A percentile compares a stretch with the other conserved stretches of the same genome.
These are phyloP conservation scores for Phoxinus dragarum DNA, from an alignment of 2,797 vertebrate species.

Conservation along the genomic window DNA sequence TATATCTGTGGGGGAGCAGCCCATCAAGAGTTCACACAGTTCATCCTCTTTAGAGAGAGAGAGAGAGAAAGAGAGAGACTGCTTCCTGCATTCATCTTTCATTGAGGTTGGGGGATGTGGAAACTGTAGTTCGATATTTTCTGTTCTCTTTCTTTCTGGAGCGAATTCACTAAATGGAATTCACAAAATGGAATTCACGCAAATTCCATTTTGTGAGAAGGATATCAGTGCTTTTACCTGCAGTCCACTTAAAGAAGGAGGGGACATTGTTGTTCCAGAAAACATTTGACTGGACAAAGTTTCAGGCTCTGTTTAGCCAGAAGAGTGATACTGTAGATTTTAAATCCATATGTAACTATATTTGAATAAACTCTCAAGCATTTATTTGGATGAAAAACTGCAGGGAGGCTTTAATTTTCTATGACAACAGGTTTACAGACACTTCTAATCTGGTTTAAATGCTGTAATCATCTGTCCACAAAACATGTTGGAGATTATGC, in stretches of 20 bases:
- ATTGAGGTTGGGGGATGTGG: not conserved
- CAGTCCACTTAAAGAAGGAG: not conserved
- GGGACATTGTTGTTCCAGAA: not conserved
- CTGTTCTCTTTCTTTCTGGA: not conserved
- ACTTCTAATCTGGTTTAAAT: not conserved
- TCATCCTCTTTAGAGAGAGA: not conserved
- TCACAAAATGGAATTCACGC: not conserved
- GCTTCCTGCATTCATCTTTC: conserved; percentile 8
- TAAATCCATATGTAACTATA: not conserved
- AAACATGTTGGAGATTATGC: not conserved
- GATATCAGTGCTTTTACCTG: not conserved
- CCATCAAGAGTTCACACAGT: conserved; percentile 12
- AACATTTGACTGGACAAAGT: not conserved
- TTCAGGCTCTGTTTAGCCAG: not conserved
- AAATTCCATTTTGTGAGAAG: not conserved
- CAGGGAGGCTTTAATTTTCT: not conserved
- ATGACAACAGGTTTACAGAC: not conserved
- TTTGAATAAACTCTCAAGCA: no score
- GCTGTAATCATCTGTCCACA: not conserved
- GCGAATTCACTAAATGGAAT: not conserved
- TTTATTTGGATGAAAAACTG: not conserved
- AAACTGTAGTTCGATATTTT: not conserved
- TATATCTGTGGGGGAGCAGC: conserved; percentile 10
- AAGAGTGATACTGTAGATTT: not conserved
- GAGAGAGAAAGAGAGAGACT: not conserved